Conservation (phyloP, 2,797 vertebrate species). For the Premnoplex brunnescens region DNA sequence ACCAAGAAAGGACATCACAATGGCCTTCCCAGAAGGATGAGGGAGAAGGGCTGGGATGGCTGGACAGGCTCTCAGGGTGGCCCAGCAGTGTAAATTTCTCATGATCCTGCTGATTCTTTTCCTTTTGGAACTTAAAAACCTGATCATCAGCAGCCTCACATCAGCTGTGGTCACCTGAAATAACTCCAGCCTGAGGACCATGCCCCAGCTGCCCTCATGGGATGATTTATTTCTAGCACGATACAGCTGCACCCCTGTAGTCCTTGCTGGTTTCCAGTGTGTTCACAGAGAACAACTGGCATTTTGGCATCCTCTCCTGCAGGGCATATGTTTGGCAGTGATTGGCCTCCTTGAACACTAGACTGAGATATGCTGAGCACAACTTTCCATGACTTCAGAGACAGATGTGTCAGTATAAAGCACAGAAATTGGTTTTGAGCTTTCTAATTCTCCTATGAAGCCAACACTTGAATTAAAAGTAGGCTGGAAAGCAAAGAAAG, state of each 20-base stretch:
- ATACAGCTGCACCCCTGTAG: fast-evolving
- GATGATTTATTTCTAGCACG: neutral
- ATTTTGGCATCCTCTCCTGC: neutral
- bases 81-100: neutral
- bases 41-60: neutral
- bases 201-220: fast-evolving
- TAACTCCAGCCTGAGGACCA: neutral
- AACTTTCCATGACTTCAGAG: slow-evolving; percentile 22
- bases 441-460: neutral
- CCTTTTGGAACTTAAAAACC: neutral
- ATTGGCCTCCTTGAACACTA: neutral
- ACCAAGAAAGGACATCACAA: neutral
- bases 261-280: neutral
- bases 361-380: neutral
- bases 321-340: neutral
- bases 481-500: neutral
- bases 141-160: neutral
- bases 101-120: neutral
- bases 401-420: neutral
- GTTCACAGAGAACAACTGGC: neutral
- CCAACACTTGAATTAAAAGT: neutral
- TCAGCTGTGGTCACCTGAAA: neutral
- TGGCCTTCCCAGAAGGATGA: neutral
- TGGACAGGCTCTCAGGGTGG: neutral
- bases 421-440: neutral